Evolutionary conservation across 2,888 invertebrate species (phyloP).

Genomic region (Drosophila nr. medialis): DNA sequence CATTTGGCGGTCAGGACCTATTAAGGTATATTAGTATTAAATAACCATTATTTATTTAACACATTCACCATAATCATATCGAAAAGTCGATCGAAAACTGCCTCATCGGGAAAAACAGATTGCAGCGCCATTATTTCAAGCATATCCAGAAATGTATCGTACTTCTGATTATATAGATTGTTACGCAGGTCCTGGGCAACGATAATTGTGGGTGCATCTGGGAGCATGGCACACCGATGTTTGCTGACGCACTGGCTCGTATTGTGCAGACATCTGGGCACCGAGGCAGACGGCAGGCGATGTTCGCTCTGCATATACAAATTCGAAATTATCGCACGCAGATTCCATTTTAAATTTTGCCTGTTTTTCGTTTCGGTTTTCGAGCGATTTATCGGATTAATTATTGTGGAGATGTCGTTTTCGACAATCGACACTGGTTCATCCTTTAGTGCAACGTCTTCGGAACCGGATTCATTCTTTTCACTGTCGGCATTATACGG

Average conservation of each 20-base stretch:
- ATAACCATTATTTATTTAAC: not conserved
- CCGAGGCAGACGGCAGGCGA: conserved; percentile 74
- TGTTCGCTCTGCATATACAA: conserved; percentile 77
- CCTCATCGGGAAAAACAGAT: conserved; percentile 81
- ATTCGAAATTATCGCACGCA: conserved; percentile 78
- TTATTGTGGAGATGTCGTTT: conserved; percentile 17
- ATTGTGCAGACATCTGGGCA: conserved; percentile 80
- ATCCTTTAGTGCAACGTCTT: not conserved
- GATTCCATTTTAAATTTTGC: conserved; percentile 60
- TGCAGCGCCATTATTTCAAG: conserved; percentile 77
- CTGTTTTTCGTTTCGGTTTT: conserved; percentile 18
- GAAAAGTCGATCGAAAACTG: conserved; percentile 76
- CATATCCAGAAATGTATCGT: conserved; percentile 76
- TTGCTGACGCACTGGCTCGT: conserved; percentile 75
- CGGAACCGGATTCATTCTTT: conserved; percentile 15
- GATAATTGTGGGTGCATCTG: conserved; percentile 65
- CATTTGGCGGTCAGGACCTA: conserved; percentile 60
- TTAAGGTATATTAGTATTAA: not conserved
- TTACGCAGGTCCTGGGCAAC: conserved; percentile 68
- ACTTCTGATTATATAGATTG: conserved; percentile 73
- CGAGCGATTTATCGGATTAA: not conserved
- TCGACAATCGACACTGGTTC: not conserved
- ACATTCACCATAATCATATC: conserved; percentile 79
- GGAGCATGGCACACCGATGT: conserved; percentile 78
- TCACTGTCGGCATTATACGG: conserved; percentile 24